Base-by-base conservation (phyloP, 1,140 invertebrate genomes). In the Goniozus legneri region DNA sequence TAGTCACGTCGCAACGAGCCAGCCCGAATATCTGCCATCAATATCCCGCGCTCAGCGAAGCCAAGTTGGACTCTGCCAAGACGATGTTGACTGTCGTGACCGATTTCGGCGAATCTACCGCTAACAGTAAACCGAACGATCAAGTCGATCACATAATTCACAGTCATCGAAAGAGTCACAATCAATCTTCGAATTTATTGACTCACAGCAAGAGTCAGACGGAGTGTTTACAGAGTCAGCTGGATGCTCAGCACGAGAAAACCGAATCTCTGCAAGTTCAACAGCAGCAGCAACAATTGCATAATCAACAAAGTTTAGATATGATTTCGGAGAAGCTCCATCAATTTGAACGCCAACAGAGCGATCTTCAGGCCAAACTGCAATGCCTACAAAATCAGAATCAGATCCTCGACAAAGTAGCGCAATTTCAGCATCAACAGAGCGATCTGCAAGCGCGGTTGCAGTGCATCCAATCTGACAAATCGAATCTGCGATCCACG, bases 301-400 rank as follows among this genome's bases (percentile, higher is more conserved):
- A 76, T n/a, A 74, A 75, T 47, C 71, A 73, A 36, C 74, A 73
- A 18, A 73, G 64, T 39, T 49, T 76, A 0, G 69, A 76, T 31
- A 63, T 73, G 21, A 64, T 76, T 7, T 70, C 73, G 0, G 71
- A 76, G 16, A 76, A 76, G 27, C 37, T 76, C 0, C 74, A 52
- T 12, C 71, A 76, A 39, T 76, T 74, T 30, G 73, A 76, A 10
- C 58, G 69, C 4, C 73, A 76, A 18, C 74, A 76, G 18, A 65
- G 62, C 20, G 71, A 76, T 30, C 56, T 76, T 0, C 74, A 76
- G 20, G 71, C 71, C 0, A 72, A 71, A 36, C 34, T 76, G 2
- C 71, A 75, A 19, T 73, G 67, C 37, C 56, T 76, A 6, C 74
- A 76, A 22, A 75, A 65, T 56, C 74, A 76, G 16, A 76, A 75